Percentiles rank a stretch among this genome's conserved stretches.
Conservation (phyloP, 2,113 vertebrate species). For the Forbesichthys papilliferus region DNA sequence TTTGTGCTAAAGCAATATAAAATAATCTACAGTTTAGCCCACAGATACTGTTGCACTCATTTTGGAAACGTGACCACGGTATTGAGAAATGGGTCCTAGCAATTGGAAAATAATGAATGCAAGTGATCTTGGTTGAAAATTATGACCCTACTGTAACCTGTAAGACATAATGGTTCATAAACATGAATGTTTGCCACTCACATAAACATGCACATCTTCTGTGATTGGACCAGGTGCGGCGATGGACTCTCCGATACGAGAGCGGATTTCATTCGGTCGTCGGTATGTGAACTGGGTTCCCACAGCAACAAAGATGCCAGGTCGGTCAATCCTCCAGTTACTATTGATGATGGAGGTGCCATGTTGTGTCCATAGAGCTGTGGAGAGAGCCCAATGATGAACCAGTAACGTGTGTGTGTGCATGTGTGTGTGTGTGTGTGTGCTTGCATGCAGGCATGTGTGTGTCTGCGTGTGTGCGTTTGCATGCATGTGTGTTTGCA, state of each 20-base stretch:
- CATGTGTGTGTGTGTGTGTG: not conserved
- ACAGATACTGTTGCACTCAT: too few species aligned
- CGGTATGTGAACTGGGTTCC: slow-evolving; percentile 88
- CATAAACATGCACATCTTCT: slow-evolving; percentile 82
- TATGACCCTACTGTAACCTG: too few species aligned
- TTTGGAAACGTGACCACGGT: too few species aligned
- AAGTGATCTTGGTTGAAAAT: too few species aligned
- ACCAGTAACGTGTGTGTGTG: not conserved
- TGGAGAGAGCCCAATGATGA: not conserved
- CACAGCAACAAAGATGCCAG: slow-evolving; percentile 81
- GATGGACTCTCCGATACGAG: slow-evolving; percentile 88
- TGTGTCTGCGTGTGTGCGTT: too few species aligned
- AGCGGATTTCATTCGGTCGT: slow-evolving; percentile 92
- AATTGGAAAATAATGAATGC: too few species aligned
- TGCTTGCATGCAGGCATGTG: not conserved
- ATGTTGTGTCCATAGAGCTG: slow-evolving; percentile 83
- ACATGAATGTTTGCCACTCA: slow-evolving; percentile 41
- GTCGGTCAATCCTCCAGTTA: slow-evolving; percentile 92
- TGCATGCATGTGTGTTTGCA: too few species aligned
- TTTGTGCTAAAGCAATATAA: too few species aligned
- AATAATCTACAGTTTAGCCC: too few species aligned
- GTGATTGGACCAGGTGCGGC: slow-evolving; percentile 86
- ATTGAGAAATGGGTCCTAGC: too few species aligned
- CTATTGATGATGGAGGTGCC: slow-evolving; percentile 91
- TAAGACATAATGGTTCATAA: too few species aligned